Evolutionary conservation across 2,113 vertebrate species (phyloP).

Genomic region (Dicerorhinus sumatrensis): DNA sequence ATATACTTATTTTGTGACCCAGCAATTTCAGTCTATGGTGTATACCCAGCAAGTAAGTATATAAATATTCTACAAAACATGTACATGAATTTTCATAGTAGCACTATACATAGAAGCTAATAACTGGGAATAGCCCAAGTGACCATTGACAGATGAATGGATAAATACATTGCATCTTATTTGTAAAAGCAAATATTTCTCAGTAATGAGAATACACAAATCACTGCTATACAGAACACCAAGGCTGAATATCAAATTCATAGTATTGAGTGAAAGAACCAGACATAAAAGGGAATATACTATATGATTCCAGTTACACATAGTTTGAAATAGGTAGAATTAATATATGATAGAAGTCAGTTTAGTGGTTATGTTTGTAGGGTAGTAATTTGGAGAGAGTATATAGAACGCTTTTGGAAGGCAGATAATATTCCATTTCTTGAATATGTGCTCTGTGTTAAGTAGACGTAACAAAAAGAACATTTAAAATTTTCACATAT

Average conservation of each 20-base stretch:
- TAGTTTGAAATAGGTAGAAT: not conserved
- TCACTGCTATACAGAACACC: not conserved
- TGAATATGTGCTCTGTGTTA: not conserved
- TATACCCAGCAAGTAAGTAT: too few relatives aligned
- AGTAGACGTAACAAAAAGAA: not conserved
- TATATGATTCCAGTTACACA: not conserved
- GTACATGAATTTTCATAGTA: not conserved
- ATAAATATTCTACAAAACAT: not conserved
- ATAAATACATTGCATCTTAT: not conserved
- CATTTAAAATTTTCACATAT: not conserved
- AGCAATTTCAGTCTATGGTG: not conserved
- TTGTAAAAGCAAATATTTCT: not conserved
- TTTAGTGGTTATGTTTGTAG: too few relatives aligned
- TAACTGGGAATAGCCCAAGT: not conserved
- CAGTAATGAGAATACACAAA: not conserved
- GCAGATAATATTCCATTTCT: not conserved
- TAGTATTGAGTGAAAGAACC: not conserved
- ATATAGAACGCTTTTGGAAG: not conserved
- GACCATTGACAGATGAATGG: not conserved
- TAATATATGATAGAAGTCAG: not conserved
- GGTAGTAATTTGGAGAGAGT: not conserved
- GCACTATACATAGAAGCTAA: not conserved
- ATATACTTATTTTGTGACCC: not conserved
- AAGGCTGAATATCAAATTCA: not conserved
- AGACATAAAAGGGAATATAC: not conserved